These are phyloP conservation scores for Channa argus DNA, from an alignment of 2,113 vertebrate genomes.

Conservation along the genomic window DNA sequence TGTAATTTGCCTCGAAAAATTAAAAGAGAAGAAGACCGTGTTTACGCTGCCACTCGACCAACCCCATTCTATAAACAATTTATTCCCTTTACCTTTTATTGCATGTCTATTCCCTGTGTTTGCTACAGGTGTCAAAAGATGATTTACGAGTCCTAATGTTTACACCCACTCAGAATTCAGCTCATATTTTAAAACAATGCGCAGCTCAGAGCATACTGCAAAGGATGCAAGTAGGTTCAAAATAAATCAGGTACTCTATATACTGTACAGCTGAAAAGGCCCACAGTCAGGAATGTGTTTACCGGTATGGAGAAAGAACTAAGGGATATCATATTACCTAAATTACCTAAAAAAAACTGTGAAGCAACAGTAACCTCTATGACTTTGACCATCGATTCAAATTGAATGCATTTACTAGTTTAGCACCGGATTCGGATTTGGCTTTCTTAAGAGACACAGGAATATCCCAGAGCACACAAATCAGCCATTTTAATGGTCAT, in stretches of 20 bases:
- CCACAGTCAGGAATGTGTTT: neutral
- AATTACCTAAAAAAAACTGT: neutral
- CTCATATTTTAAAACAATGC: neutral
- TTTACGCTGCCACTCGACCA: conserved; percentile 19
- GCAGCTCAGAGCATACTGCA: neutral
- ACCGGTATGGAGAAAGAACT: neutral
- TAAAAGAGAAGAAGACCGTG: conserved; percentile 55
- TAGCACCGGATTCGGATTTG: neutral
- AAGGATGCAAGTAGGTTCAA: neutral
- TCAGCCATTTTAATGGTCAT: neutral
- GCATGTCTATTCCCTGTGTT: neutral
- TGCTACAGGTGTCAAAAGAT: neutral
- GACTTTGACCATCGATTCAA: neutral
- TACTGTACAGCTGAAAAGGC: neutral
- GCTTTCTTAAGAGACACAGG: neutral
- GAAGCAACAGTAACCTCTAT: neutral
- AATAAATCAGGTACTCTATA: neutral
- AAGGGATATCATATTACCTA: neutral
- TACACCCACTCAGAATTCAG: conserved; percentile 7
- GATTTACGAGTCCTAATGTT: conserved; percentile 44
- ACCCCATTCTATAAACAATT: neutral
- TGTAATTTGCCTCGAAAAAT: conserved; percentile 23
- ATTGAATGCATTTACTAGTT: neutral
- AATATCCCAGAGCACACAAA: neutral
- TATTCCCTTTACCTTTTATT: neutral